Evolutionary conservation across 1,140 invertebrate species (phyloP), one percentile per base, ranked within the genome.

Genomic region (Mactra quadrangularis): DNA sequence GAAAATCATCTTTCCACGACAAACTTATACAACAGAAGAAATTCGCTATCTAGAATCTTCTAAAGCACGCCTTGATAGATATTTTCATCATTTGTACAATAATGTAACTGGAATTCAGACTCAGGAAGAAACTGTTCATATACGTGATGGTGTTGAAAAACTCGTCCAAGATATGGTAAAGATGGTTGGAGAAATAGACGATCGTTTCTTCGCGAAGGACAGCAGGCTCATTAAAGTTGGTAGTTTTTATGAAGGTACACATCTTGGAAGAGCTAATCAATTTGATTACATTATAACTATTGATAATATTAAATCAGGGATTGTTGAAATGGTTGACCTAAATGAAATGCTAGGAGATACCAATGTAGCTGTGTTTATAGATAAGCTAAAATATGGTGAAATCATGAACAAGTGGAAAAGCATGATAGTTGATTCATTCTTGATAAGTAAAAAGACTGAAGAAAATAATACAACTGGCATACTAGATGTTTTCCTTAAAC

Each of bases 231-330:
- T 76, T 31, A 76, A 76, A 62, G 55, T 76, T 45, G 72, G 72
- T 19, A 76, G 72, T 27, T 41, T 76, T 45, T 76, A 76, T 47
- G 72, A 76, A 60, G 57, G 57, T 11, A 47, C 59, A 6, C 60
- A 76, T 17, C 13, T 76, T 0, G 25, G 72, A 15, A 6, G 22
- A 11, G 4, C 31, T 15, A 55, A 76, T 47, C 35, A 76, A 22
- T 76, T 76, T 76, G 57, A 76, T 47, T 76, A 60, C 22, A 52
- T 60, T 11, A 33, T 25, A 3, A 53, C 35, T 22, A 13, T 76
- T n/a, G 33, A 11, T 22, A 35, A 60, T 4, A 27, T 62, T 15
- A 29, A n/a, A 19, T n/a, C 11, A 17, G 57, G 45, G 1, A 9
- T 41, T 15, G 2, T 76, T 31, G 22, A 27, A 22, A 25, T 76